These are phyloP conservation scores for Drosophila pegasa DNA, from an alignment of 2,888 invertebrate genomes.

Conservation along the genomic window DNA sequence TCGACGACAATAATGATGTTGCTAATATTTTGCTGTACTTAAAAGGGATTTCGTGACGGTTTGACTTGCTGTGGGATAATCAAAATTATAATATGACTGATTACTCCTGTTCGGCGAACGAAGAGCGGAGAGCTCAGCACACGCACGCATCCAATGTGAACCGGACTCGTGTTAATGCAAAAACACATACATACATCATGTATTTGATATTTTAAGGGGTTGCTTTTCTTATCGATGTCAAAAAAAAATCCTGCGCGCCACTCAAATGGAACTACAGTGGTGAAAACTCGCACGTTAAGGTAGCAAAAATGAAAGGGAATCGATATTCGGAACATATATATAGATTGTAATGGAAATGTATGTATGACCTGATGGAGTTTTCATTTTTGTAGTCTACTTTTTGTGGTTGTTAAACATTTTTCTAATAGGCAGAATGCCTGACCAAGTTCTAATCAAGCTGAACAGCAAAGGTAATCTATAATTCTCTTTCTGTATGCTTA, in stretches of 20 bases:
- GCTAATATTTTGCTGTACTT: conserved; percentile 56
- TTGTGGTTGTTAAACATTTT: not conserved
- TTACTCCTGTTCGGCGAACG: conserved; percentile 67
- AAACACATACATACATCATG: conserved; percentile 35
- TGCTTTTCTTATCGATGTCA: conserved; percentile 33
- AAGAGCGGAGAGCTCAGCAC: conserved; percentile 41
- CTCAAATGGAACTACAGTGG: conserved; percentile 15
- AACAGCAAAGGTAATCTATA: not conserved
- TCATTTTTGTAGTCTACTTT: not conserved
- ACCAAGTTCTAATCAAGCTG: not conserved
- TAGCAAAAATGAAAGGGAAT: not conserved
- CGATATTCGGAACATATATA: not conserved
- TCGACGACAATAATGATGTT: conserved; percentile 48
- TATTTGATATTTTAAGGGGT: conserved; percentile 45
- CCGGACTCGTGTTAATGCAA: conserved; percentile 46
- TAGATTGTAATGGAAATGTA: no score
- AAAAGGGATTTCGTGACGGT: conserved; percentile 83
- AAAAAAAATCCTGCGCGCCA: conserved; percentile 13
- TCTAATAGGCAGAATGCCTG: no score
- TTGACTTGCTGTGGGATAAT: conserved; percentile 84
- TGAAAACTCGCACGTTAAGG: not conserved
- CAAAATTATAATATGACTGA: conserved; percentile 85
- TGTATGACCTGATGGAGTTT: not conserved
- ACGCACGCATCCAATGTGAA: conserved; percentile 53
- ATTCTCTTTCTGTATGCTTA: not conserved